Evolutionary conservation across 2,797 vertebrate genomes (phyloP), one percentile per base, ranked within the genome.

Genomic region (Chaetophractus vellerosus): DNA sequence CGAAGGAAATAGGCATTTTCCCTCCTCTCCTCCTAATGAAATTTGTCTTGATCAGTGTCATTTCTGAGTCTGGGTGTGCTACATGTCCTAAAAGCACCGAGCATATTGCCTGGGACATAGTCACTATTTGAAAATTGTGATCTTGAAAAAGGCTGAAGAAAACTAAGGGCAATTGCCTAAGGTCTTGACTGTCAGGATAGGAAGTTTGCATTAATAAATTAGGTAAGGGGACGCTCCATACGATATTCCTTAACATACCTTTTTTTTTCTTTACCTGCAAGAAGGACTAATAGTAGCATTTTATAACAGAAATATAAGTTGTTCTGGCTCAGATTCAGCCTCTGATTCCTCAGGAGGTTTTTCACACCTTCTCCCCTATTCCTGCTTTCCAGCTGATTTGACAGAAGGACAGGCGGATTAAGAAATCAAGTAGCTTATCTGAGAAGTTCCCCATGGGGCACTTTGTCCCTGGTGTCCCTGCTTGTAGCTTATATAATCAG

Each of bases 341-440:
- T 74, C 48, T 41, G 64, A 93, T 82, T 97, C 81, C 84, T 69
- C 11, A 45, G 93, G 88, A 95, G 81, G 45, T 75, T 78, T 92
- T 93, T 76, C 66, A 88, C 83, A 26, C 59, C 33, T 64, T 41
- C 75, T 76, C 41, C 59, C 21, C 68, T 81, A 23, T 76, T 93
- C 57, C 41, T 63, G 80, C 66, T 93, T 95, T 88, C 82, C 91
- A 91, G 83, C 93, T 91, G 90, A 91, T 94, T 92, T 94, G 95
- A 97, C 96, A 88, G 94, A 96, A 93, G 93, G 92, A 95, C 88
- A 85, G 93, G 87, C 85, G 93, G 83, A 97, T 97, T 97, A 97
- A 88, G 92, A 95, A 97, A 97, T 96, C 95, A 96, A 94, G 86
- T 93, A 85, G 88, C 18, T 97, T 96, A 95, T 90, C 63, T 96